phyloP scores from a whole-genome alignment of 2,113 vertebrate species.

The Phaethon lepturus region DNA sequence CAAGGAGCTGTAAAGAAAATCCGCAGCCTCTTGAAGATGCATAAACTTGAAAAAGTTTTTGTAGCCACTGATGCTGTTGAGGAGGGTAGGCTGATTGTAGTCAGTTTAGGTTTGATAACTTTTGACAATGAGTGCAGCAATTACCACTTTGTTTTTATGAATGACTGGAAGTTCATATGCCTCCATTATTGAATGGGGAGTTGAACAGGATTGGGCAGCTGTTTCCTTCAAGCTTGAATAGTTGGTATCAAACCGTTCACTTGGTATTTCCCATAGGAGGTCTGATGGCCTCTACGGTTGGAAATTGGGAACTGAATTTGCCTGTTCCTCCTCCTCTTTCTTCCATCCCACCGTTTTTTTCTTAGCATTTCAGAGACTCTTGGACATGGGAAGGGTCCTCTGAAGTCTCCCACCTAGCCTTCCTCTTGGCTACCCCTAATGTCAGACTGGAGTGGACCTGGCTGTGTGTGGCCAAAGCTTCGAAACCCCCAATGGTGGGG shows the following conservation, averaged over 20 bases:
- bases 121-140: background rate
- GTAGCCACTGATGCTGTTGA: conserved; percentile 92
- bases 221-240: background rate
- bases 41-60: conserved; percentile 86
- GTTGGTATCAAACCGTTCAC: background rate
- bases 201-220: background rate
- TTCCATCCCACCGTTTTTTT: background rate
- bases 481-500: background rate
- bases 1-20: conserved; percentile 87
- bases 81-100: conserved; percentile 78
- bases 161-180: background rate
- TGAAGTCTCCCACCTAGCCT: background rate
- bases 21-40: conserved; percentile 83
- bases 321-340: background rate
- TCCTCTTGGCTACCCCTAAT: background rate
- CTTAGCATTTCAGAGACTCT: background rate
- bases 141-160: background rate
- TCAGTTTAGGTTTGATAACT: background rate
- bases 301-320: background rate
- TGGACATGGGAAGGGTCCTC: background rate
- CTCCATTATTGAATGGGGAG: background rate
- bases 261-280: background rate
- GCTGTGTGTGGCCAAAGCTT: background rate
- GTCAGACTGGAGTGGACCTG: background rate
- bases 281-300: background rate